Evolutionary conservation across 1,140 invertebrate species (phyloP).

Genomic region (Meloidogyne floridensis): DNA sequence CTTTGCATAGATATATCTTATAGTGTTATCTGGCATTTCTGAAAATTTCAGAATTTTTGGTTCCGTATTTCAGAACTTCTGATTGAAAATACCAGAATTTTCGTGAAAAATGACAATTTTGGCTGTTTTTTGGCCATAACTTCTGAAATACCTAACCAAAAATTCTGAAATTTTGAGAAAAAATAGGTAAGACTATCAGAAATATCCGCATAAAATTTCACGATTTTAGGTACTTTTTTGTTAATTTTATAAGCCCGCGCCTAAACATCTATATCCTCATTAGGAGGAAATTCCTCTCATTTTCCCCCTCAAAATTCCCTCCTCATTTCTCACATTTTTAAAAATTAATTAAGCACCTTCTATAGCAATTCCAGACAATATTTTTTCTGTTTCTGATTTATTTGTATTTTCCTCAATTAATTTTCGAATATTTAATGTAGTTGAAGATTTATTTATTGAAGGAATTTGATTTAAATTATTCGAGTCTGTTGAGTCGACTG

Average conservation of each 20-base stretch:
- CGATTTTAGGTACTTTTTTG: not conserved
- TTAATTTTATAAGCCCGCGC: not conserved
- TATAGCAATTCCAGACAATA: not conserved
- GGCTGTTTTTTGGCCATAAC: not conserved
- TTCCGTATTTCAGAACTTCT: not conserved
- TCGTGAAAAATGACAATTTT: not conserved
- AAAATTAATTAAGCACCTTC: not conserved
- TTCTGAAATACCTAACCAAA: not conserved
- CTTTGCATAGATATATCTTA: not conserved
- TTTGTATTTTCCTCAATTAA: not conserved
- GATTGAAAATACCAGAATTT: not conserved
- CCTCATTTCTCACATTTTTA: no score
- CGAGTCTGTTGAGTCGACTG: not conserved
- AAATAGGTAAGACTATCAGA: not conserved
- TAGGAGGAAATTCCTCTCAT: not conserved
- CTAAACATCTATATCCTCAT: not conserved
- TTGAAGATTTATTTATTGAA: not conserved
- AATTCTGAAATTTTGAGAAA: not conserved
- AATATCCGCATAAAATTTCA: not conserved
- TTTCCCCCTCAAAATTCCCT: not conserved
- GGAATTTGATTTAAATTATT: not conserved
- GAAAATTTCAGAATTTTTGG: not conserved
- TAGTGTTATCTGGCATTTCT: not conserved
- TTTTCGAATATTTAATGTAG: not conserved
- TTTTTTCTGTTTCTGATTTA: not conserved